Base-by-base conservation (phyloP, 1,140 invertebrate genomes). In the Vanessa tameamea region DNA sequence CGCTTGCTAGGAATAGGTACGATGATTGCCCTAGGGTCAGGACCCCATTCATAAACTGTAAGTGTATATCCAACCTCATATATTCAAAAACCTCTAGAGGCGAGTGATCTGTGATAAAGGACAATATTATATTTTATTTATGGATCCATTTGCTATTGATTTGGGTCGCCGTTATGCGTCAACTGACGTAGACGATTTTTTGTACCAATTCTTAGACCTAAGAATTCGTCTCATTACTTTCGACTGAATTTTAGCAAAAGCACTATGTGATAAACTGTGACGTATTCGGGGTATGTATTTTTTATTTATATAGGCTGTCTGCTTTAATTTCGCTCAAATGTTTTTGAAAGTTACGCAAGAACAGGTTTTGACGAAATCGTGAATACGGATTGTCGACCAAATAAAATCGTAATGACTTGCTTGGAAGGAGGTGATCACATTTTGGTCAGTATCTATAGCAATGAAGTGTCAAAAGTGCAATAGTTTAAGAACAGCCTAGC, bases 81-180 rank as follows among this genome's bases (percentile, higher is more conserved):
- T 57, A 57, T 57, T 57, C 53, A 65, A 64, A 72, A 65, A 64
- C 47, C 67, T 74, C 50, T 74, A 55, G 51, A 51, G 48, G 37
- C 31, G 48, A 48, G 13, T 78, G 53, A 48, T 75, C 73, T 78
- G 48, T 67, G 48, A n/a, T 68, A 55, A 66, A 67, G 26, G 61
- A 66, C 65, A 72, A 59, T 69, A 43, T 57, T 26, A 75, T 75
- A 69, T 72, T 75, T 75, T 78, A 75, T 78, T 75, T 66, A 75
- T 66, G 67, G 37, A 23, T 43, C 51, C 66, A 69, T 72, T 78
- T 63, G 64, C 68, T 70, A 67, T 75, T 78, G 77, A 78, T 61
- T 37, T 70, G 69, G 70, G 73, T 75, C 63, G 43, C 15, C 13
- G 53, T 61, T 72, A 63, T 63, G 63, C 48, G 73, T 64, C 65